Evolutionary conservation across 2,888 invertebrate genomes (phyloP).

Genomic region (Dasypogon diadema): DNA sequence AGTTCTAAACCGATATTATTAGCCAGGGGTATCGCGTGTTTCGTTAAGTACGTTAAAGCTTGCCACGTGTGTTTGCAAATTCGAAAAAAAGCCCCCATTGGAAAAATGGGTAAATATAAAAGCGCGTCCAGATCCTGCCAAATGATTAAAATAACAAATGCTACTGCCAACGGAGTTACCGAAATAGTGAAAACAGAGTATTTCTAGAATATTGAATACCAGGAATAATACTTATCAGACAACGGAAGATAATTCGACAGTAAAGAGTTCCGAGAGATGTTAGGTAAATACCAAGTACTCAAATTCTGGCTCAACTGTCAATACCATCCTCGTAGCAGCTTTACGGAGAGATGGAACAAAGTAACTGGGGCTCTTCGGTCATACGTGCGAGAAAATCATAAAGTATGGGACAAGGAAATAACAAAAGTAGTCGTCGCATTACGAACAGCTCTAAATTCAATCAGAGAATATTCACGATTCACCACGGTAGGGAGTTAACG

Average conservation of each 20-base stretch:
- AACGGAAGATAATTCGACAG: not conserved
- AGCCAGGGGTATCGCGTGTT: not conserved
- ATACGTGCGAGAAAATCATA: not conserved
- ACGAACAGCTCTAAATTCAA: not conserved
- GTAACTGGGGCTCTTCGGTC: not conserved
- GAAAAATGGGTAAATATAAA: not conserved
- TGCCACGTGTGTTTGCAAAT: not conserved
- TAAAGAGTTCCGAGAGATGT: not conserved
- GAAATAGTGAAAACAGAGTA: not conserved
- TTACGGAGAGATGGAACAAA: not conserved
- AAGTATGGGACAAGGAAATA: not conserved
- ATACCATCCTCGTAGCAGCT: not conserved
- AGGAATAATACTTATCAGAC: not conserved
- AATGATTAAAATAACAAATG: not conserved
- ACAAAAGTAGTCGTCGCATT: not conserved
- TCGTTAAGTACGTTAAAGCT: not conserved
- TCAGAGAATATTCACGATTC: not conserved
- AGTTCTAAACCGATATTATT: not conserved
- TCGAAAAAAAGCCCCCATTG: not conserved
- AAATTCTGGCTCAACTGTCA: not conserved
- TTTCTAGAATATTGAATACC: not conserved
- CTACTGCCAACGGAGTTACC: not conserved
- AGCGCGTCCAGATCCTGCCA: not conserved
- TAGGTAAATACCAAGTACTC: not conserved
- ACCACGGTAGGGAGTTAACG: not conserved